Evolutionary conservation across 2,797 vertebrate species (phyloP).

Genomic region (Zalophus californianus): DNA sequence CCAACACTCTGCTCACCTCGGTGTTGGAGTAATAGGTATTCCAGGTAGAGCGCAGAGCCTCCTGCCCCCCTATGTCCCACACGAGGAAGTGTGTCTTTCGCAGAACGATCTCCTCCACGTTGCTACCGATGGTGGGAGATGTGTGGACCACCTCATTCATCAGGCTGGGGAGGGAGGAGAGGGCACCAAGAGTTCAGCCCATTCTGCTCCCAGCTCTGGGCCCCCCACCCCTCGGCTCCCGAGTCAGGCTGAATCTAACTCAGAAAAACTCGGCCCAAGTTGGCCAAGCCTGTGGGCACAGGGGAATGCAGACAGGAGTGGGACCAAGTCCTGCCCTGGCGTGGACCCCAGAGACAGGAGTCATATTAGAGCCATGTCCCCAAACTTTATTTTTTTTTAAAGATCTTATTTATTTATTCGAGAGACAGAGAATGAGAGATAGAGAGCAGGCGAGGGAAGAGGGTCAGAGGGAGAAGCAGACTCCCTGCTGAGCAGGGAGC

Average conservation of each 20-base stretch:
- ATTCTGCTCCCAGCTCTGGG: background rate
- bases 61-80: slow-evolving; percentile 94
- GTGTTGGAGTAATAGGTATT: slow-evolving; percentile 91
- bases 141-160: slow-evolving; percentile 93
- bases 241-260: background rate
- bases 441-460: too few species aligned
- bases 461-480: too few species aligned
- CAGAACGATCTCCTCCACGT: slow-evolving; percentile 92
- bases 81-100: slow-evolving; percentile 92
- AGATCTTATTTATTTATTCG: too few species aligned
- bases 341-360: background rate
- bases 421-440: too few species aligned
- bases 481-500: too few species aligned
- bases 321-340: background rate
- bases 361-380: background rate
- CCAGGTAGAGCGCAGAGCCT: slow-evolving; percentile 91
- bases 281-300: background rate
- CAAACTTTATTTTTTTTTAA: background rate
- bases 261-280: background rate
- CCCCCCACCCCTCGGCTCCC: background rate
- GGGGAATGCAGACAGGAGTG: background rate
- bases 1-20: slow-evolving; percentile 86
- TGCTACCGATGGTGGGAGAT: slow-evolving; percentile 93
- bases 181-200: background rate
- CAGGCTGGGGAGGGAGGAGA: slow-evolving; percentile 85